These are phyloP conservation scores for Heliconius congener DNA, from an alignment of 1,140 invertebrate genomes.

Conservation along the genomic window DNA sequence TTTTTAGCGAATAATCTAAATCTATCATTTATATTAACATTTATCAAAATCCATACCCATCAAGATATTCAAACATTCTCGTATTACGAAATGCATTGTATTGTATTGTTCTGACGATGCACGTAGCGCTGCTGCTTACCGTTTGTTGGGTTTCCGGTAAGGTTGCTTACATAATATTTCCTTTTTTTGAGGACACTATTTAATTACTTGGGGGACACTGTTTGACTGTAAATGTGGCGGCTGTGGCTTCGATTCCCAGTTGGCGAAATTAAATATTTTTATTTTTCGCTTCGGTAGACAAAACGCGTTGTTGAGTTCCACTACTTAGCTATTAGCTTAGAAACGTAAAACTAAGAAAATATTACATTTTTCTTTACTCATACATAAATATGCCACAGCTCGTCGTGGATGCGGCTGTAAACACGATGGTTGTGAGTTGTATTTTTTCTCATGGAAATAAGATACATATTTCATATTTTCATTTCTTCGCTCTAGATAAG, in stretches of 20 bases:
- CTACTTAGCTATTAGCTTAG: too few relatives aligned
- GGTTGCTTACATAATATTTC: constrained; percentile 19
- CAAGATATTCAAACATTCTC: constrained; percentile 32
- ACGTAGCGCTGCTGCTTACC: constrained; percentile 29
- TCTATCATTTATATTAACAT: too few relatives aligned
- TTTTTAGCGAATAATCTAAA: too few relatives aligned
- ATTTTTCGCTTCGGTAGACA: too few relatives aligned
- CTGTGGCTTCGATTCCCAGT: too few relatives aligned
- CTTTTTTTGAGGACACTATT: background rate
- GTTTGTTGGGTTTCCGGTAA: constrained; percentile 40
- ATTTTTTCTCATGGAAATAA: background rate
- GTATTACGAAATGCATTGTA: constrained; percentile 43
- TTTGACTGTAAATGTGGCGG: background rate
- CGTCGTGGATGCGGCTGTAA: too few relatives aligned
- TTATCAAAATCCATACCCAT: constrained; percentile 36
- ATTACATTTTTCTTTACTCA: too few relatives aligned
- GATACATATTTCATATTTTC: background rate
- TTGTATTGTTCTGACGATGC: constrained; percentile 47
- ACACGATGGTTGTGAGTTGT: background rate
- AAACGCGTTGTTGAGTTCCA: too few relatives aligned
- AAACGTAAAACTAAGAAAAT: too few relatives aligned
- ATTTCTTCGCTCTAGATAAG: too few relatives aligned
- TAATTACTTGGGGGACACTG: background rate
- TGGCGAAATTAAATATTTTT: too few relatives aligned
- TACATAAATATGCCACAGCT: too few relatives aligned